Conservation (phyloP, 35 echinoderm and acorn worm species). For the Anneissia japonica region DNA sequence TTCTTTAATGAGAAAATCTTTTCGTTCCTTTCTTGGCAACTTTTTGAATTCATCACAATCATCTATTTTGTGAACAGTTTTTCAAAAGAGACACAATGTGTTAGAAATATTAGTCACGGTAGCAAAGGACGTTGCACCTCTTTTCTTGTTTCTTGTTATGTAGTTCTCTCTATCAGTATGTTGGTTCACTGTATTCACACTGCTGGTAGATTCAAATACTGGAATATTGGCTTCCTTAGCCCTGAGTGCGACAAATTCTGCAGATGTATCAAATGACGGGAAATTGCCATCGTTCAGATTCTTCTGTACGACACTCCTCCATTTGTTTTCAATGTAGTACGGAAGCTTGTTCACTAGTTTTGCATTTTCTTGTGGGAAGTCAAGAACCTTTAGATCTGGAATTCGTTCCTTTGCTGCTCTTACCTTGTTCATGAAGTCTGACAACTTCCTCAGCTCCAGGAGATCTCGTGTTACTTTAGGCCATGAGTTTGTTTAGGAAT, state of each 20-base stretch:
- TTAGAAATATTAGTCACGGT: background rate
- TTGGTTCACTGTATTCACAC: background rate
- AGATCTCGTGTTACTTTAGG: conserved; percentile 2
- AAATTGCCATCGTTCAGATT: background rate
- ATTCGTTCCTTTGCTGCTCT: background rate
- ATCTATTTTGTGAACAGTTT: background rate
- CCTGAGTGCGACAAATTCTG: background rate
- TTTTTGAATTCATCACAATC: background rate
- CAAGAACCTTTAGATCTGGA: conserved; percentile 9
- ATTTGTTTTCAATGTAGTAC: conserved; percentile 12
- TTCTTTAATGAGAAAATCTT: conserved; percentile 16
- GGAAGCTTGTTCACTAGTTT: conserved; percentile 26
- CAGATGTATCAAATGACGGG: conserved; percentile 20
- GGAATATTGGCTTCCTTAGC: conserved; percentile 33
- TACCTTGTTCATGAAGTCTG: conserved; percentile 22
- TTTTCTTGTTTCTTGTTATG: background rate
- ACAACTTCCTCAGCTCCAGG: conserved; percentile 12
- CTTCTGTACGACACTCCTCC: background rate
- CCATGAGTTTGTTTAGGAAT: background rate
- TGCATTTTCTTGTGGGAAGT: conserved; percentile 32
- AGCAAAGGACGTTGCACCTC: background rate
- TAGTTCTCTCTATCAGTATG: background rate
- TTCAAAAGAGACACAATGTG: background rate
- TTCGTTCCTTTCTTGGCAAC: background rate
- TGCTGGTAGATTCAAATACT: background rate